These are phyloP conservation scores for Steatocranus sp. DNA, from an alignment of 2,797 vertebrate species.

Conservation along the genomic window DNA sequence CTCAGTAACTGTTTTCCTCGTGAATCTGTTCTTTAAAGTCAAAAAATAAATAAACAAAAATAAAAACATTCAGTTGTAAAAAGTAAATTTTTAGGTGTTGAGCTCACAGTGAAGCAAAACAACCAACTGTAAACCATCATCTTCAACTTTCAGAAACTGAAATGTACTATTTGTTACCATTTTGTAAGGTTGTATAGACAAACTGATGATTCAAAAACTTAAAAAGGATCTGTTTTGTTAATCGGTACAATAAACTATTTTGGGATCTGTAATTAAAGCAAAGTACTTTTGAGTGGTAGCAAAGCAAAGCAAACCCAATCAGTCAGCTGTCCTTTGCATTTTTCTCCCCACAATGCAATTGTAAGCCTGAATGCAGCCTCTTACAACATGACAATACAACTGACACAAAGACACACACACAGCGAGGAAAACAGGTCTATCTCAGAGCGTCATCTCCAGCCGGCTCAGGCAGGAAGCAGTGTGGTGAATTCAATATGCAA, in stretches of 20 bases:
- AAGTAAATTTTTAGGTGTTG: background rate
- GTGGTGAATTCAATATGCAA: slow-evolving; percentile 64
- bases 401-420: slow-evolving; percentile 4
- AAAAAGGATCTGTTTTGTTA: background rate
- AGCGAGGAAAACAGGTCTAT: background rate
- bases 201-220: background rate
- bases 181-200: background rate
- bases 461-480: slow-evolving; percentile 46
- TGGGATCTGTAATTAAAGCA: background rate
- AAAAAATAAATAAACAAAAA: background rate
- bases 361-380: background rate
- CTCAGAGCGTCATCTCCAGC: slow-evolving; percentile 24
- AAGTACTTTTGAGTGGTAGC: background rate
- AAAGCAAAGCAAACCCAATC: background rate
- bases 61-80: background rate
- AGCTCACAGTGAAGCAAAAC: background rate
- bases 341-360: background rate
- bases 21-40: background rate
- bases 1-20: background rate
- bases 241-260: background rate
- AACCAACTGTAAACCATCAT: background rate
- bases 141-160: background rate
- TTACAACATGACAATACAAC: background rate
- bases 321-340: background rate
- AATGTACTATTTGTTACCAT: background rate